These are phyloP conservation scores for Acanthosepion lycidas DNA, from an alignment of 2,888 invertebrate genomes.

Conservation along the genomic window DNA sequence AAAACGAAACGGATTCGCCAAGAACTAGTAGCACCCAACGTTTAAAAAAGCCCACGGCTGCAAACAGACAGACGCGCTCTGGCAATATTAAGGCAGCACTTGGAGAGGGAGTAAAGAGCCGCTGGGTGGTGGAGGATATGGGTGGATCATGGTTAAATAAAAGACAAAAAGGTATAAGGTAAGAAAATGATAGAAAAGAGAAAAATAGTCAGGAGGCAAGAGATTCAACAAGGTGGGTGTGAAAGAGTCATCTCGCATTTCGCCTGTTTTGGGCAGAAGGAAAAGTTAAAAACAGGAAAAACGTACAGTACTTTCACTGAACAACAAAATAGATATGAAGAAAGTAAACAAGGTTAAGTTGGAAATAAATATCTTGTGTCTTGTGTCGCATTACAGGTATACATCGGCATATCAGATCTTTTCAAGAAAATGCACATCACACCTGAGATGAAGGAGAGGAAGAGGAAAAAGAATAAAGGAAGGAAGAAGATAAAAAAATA, in stretches of 20 bases:
- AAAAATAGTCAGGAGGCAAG: neutral
- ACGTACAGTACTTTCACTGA: neutral
- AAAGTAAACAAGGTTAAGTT: neutral
- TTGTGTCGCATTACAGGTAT: too few relatives aligned
- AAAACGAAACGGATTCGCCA: neutral
- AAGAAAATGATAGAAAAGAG: neutral
- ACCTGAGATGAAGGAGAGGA: too few relatives aligned
- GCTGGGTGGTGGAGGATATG: neutral
- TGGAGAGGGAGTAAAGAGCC: neutral
- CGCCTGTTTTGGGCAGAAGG: neutral
- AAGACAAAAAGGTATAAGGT: neutral
- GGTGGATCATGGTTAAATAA: neutral
- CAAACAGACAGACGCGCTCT: constrained; percentile 17
- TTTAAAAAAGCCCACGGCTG: neutral
- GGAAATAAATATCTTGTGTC: neutral
- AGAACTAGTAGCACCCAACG: constrained; percentile 14
- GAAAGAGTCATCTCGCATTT: neutral
- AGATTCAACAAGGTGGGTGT: neutral
- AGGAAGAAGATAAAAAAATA: too few relatives aligned
- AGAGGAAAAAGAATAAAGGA: too few relatives aligned
- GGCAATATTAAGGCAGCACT: neutral
- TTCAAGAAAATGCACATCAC: too few relatives aligned
- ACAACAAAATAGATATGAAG: neutral
- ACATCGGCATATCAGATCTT: too few relatives aligned
- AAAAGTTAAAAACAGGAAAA: neutral